Conservation (phyloP, 2,113 vertebrate species). For the Actinemys pallida region DNA sequence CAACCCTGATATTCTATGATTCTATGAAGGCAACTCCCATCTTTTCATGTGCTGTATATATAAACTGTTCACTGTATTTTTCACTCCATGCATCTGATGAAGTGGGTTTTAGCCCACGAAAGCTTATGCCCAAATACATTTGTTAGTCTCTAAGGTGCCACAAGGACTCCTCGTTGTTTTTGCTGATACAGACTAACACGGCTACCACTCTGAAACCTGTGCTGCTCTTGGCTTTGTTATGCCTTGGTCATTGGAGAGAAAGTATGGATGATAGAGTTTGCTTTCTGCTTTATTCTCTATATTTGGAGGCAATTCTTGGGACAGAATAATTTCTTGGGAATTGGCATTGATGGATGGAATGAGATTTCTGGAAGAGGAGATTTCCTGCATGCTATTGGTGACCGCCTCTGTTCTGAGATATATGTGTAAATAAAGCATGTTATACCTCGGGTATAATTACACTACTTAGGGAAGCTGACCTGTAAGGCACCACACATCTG, state of each 20-base stretch:
- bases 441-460: neutral
- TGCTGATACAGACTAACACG: too few species aligned
- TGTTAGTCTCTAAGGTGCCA: too few species aligned
- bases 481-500: neutral
- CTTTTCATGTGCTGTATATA: too few species aligned
- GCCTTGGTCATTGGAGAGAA: neutral
- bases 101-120: too few species aligned
- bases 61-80: too few species aligned
- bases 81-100: too few species aligned
- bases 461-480: neutral
- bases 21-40: too few species aligned
- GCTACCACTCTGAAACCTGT: too few species aligned
- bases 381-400: neutral
- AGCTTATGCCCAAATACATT: too few species aligned
- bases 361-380: neutral
- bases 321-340: neutral
- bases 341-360: neutral
- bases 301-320: neutral
- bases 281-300: neutral
- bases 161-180: too few species aligned
- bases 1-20: too few species aligned
- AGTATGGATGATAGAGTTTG: neutral
- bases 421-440: neutral
- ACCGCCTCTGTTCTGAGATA: neutral
- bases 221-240: neutral